Conservation (phyloP, 2,797 vertebrate species). For the Tauraco hartlaubi region DNA sequence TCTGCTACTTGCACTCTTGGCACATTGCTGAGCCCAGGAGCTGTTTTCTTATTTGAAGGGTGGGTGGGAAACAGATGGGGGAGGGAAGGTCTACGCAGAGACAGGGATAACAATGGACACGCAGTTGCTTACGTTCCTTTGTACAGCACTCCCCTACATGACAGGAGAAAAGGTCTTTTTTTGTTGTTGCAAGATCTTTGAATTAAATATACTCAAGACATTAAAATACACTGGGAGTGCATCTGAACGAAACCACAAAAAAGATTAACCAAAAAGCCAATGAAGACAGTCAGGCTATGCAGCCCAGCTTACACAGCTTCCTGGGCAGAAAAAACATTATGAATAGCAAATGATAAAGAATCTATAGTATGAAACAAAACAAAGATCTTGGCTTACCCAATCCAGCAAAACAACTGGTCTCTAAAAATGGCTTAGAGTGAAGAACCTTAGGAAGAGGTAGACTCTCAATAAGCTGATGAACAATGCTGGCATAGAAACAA, state of each 20-base stretch:
- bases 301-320: not conserved
- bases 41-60: not conserved
- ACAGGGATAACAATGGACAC: not conserved
- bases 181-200: rapidly evolving
- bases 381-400: not conserved
- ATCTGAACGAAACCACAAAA: not conserved
- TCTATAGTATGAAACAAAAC: not conserved
- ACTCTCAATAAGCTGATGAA: not conserved
- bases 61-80: not conserved
- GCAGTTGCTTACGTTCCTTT: not conserved
- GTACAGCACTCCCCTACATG: not conserved
- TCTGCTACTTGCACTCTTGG: constrained; percentile 35
- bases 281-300: not conserved
- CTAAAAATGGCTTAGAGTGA: not conserved
- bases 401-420: not conserved
- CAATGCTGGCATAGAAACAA: not conserved
- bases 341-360: not conserved
- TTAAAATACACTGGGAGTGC: not conserved
- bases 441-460: not conserved
- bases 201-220: not conserved
- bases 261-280: not conserved
- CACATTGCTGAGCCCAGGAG: constrained; percentile 7
- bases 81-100: not conserved
- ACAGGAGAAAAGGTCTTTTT: not conserved
- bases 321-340: not conserved